Evolutionary conservation across 2,888 invertebrate species (phyloP), one percentile per base, ranked within the genome.

Genomic region (Orthosia incerta): DNA sequence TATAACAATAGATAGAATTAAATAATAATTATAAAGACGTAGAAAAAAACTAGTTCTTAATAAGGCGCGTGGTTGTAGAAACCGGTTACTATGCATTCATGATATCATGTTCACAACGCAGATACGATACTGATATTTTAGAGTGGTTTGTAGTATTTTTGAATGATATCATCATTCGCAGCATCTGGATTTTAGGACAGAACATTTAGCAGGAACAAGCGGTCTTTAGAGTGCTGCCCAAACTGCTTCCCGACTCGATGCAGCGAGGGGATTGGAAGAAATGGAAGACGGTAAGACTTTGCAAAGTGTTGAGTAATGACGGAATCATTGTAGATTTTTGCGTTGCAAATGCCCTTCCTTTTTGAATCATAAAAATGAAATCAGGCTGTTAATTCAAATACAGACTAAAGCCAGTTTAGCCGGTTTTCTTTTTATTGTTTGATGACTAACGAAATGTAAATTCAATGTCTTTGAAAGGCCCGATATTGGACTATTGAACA

Each of bases 1-100:
- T 20, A 60, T 64, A n/a, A 75, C 65, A 74, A 74, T 80, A 48
- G 56, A 26, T 80, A 26, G 51, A 26, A 51, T 62, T 39, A 16
- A 45, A 65, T 57, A 20, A 13, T 73, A 39, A 46, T 31, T 15
- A 65, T 23, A 23, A 61, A 15, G 45, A 23, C 18, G 50, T 61
- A 39, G 23, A 61, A 73, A 59, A 76, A 60, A 61, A 26, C 39
- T 20, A 2, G 65, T 23, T 74, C 11, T 23, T 16, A 61, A 61
- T 80, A 64, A 55, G 53, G 48, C 13, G 18, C 45, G 15, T 13
- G 63, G 18, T 23, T n/a, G 39, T 53, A 12, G 13, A 46, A 65
- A 81, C 76, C 31, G 39, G 68, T 77, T 53, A 45, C 20, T n/a
- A 16, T 15, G 46, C 20, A 61, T 20, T 3, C n/a, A 2, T 39